Percentiles rank a stretch among this genome's conserved stretches.
Conservation (phyloP, 53 echinoderm and acorn worm genomes). For the Temnopleurus reevesii region DNA sequence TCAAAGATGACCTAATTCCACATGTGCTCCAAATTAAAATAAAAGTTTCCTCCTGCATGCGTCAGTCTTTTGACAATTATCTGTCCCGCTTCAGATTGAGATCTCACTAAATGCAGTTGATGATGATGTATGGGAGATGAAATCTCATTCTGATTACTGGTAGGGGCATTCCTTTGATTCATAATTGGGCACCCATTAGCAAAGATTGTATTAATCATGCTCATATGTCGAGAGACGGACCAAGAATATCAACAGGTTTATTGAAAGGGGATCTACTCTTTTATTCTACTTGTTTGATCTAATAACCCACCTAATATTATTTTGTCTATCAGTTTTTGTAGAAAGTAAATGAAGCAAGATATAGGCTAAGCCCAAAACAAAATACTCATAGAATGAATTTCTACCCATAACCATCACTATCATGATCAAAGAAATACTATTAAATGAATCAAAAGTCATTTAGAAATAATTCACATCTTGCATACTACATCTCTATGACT, state of each 20-base stretch:
- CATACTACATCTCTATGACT: too few species aligned
- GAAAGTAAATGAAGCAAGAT: too few species aligned
- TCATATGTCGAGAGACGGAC: not conserved
- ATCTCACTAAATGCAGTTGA: not conserved
- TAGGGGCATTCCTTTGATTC: constrained; percentile 26
- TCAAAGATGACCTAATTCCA: not conserved
- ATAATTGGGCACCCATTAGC: constrained; percentile 40
- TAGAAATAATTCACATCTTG: too few species aligned
- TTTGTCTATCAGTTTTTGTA: too few species aligned
- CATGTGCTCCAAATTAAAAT: not conserved
- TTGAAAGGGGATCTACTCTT: not conserved
- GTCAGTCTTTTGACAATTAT: not conserved
- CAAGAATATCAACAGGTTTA: constrained; percentile 1
- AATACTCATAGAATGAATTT: too few species aligned
- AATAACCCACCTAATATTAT: constrained; percentile 19
- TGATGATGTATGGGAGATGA: not conserved
- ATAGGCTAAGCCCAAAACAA: too few species aligned
- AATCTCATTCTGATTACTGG: not conserved
- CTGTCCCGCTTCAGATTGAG: not conserved
- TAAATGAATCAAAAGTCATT: too few species aligned
- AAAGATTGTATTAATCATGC: not conserved
- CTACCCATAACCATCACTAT: too few species aligned
- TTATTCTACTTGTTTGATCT: not conserved
- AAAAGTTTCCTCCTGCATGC: not conserved
- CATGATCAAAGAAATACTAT: too few species aligned